Evolutionary conservation across 2,888 invertebrate genomes (phyloP).

Genomic region (Margaritifera margaritifera): DNA sequence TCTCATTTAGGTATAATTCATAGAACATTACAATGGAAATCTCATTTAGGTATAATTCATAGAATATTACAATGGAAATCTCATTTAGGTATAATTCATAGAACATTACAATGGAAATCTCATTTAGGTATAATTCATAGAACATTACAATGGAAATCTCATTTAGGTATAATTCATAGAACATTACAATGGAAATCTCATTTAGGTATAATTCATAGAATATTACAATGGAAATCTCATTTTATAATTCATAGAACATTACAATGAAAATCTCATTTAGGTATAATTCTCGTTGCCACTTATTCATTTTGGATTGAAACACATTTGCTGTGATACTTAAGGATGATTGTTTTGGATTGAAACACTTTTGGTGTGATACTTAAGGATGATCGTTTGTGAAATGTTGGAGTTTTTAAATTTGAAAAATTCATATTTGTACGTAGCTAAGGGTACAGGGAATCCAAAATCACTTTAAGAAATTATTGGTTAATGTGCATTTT

Average conservation of each 20-base stretch:
- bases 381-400: background rate
- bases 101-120: constrained; percentile 94
- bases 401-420: background rate
- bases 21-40: constrained; percentile 93
- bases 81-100: constrained; percentile 82
- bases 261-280: constrained; percentile 94
- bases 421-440: no score
- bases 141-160: constrained; percentile 93
- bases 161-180: constrained; percentile 83
- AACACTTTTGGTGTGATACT: no score
- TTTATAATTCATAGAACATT: constrained; percentile 85
- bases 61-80: constrained; percentile 94
- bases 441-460: no score
- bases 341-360: no score
- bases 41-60: constrained; percentile 83
- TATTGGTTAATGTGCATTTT: no score
- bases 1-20: constrained; percentile 84
- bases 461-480: no score
- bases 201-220: constrained; percentile 83
- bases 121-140: constrained; percentile 85
- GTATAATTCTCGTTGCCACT: constrained; percentile 31
- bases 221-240: constrained; percentile 94
- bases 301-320: no score
- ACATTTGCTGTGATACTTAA: no score
- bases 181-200: constrained; percentile 95